Conservation (phyloP, 2,797 vertebrate species). For the Perdix hodgsoniae region DNA sequence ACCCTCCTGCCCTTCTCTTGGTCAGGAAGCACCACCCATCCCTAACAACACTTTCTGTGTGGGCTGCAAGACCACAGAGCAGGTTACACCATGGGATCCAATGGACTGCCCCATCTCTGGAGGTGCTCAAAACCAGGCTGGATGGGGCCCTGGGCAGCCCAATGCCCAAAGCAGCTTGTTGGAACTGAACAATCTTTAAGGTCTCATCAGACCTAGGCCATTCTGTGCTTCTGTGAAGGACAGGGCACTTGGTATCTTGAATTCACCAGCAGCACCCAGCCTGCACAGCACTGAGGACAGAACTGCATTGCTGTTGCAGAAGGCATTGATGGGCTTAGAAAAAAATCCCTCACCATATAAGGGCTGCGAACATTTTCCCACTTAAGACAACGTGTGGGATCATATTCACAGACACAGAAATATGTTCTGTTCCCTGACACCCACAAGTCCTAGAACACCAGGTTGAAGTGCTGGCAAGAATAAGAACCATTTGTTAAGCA, state of each 20-base stretch:
- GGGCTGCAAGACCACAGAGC: background rate
- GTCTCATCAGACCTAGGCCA: too few species aligned
- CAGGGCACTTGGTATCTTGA: background rate
- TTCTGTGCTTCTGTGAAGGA: background rate
- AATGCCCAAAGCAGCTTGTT: too few species aligned
- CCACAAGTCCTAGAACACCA: slow-evolving; percentile 74
- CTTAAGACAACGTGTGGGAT: slow-evolving; percentile 79
- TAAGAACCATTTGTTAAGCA: slow-evolving; percentile 76
- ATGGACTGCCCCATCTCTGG: too few species aligned
- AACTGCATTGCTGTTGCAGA: background rate
- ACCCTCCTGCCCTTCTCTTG: background rate
- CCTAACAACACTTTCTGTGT: background rate
- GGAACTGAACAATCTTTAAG: too few species aligned
- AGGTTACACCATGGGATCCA: background rate
- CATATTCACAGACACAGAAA: slow-evolving; percentile 79
- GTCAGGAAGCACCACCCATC: background rate
- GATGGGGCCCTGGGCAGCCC: too few species aligned
- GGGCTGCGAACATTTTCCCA: slow-evolving; percentile 72
- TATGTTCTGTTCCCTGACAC: slow-evolving; percentile 79
- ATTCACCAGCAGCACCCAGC: background rate
- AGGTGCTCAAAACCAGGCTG: too few species aligned
- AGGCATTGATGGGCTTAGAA: slow-evolving; percentile 14
- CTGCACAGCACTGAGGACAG: background rate
- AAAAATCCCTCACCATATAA: slow-evolving; percentile 55
- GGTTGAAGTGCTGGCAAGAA: slow-evolving; percentile 74